A percentile compares a stretch with the other conserved stretches of the same genome.
Conservation (phyloP, 2,113 vertebrate genomes). For the Ibidorhyncha struthersii region DNA sequence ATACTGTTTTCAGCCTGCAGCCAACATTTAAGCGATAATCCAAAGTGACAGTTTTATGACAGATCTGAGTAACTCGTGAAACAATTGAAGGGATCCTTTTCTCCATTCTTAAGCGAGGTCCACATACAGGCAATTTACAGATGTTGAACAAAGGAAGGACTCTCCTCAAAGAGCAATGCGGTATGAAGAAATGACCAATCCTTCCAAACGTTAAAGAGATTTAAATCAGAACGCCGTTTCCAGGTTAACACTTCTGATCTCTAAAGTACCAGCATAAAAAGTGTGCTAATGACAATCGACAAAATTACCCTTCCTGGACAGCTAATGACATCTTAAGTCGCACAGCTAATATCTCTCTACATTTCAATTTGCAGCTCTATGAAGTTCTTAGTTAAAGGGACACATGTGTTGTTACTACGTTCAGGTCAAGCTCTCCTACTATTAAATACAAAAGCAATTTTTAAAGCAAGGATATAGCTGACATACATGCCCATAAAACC, state of each 20-base stretch:
- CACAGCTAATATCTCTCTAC: neutral
- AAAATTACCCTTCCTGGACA: neutral
- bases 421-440: slow-evolving; percentile 13
- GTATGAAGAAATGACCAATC: neutral
- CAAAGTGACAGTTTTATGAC: slow-evolving; percentile 52
- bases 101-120: neutral
- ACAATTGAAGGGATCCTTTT: neutral
- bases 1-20: slow-evolving; percentile 26
- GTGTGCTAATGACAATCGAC: neutral
- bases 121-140: neutral
- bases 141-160: neutral
- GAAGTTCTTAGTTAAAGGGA: neutral
- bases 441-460: slow-evolving; percentile 59
- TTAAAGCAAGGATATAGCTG: slow-evolving; percentile 42
- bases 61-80: slow-evolving; percentile 28
- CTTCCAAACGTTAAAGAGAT: neutral
- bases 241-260: neutral
- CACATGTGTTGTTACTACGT: neutral
- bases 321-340: slow-evolving; percentile 10
- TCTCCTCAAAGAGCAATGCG: neutral
- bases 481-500: slow-evolving; percentile 30
- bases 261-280: slow-evolving; percentile 17
- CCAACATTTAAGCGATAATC: slow-evolving; percentile 37
- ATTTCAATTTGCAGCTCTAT: neutral
- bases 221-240: slow-evolving; percentile 20